phyloP scores from a whole-genome alignment of 2,113 vertebrate genomes.

The Oxyruncus cristatus region DNA sequence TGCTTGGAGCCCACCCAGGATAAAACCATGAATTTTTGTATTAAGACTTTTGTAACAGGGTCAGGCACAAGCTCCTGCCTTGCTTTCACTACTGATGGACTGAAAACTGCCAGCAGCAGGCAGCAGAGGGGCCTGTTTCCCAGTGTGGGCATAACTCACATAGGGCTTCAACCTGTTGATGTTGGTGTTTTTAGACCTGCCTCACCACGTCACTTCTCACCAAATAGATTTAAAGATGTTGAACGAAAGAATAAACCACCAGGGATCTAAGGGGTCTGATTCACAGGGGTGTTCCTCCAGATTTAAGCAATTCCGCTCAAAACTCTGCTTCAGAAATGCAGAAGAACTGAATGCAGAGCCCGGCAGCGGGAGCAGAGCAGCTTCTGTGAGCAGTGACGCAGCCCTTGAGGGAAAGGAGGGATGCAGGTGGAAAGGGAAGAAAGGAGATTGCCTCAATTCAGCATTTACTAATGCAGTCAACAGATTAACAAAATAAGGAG shows the following conservation, averaged over 20 bases:
- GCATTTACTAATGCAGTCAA: not conserved
- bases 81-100: not conserved
- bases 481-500: not conserved
- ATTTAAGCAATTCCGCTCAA: not conserved
- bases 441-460: not conserved
- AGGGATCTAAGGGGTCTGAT: not conserved
- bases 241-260: not conserved
- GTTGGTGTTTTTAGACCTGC: not conserved
- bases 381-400: not conserved
- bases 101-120: not conserved
- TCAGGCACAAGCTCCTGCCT: not conserved
- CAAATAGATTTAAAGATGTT: not conserved
- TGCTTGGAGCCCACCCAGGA: not conserved
- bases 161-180: not conserved
- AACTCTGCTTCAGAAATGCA: not conserved
- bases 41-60: not conserved
- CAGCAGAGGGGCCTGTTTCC: not conserved
- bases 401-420: not conserved
- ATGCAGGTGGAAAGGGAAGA: not conserved
- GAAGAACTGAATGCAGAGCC: not conserved
- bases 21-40: not conserved
- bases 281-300: not conserved
- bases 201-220: not conserved
- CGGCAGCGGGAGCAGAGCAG: not conserved
- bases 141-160: accelerated